Evolutionary conservation across 2,113 vertebrate genomes (phyloP).

Genomic region (Cygnus atratus): DNA sequence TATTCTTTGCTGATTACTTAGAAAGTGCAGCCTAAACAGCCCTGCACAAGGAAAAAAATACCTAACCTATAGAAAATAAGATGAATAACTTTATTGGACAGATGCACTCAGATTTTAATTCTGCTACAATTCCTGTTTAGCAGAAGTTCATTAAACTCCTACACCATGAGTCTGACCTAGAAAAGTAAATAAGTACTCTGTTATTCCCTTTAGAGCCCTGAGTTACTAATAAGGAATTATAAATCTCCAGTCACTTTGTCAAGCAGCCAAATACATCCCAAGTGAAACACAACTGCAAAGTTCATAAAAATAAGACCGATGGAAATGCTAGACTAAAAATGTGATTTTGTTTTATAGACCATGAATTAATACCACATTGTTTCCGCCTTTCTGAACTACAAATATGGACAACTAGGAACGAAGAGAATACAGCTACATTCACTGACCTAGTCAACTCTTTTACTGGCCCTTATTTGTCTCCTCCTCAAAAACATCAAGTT

Average conservation of each 20-base stretch:
- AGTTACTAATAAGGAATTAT: conserved; percentile 68
- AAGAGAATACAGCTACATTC: background rate
- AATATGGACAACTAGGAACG: background rate
- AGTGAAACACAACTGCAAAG: conserved; percentile 52
- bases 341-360: conserved; percentile 50
- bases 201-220: conserved; percentile 49
- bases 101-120: conserved; percentile 49
- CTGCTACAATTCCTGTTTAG: conserved; percentile 60
- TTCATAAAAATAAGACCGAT: conserved; percentile 56
- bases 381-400: conserved; percentile 5
- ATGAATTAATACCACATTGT: conserved; percentile 40
- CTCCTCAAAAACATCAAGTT: background rate
- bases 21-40: background rate
- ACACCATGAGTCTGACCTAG: conserved; percentile 55
- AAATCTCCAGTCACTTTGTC: conserved; percentile 68
- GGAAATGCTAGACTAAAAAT: conserved; percentile 58
- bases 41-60: background rate
- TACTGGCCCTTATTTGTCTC: background rate
- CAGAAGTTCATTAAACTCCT: conserved; percentile 69
- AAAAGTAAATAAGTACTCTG: conserved; percentile 65
- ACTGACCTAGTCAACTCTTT: background rate
- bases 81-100: conserved; percentile 46
- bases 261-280: conserved; percentile 58
- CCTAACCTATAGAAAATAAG: conserved; percentile 28
- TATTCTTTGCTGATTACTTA: conserved; percentile 21